Conservation (phyloP, 2,113 vertebrate genomes). For the Aegithalos caudatus region DNA sequence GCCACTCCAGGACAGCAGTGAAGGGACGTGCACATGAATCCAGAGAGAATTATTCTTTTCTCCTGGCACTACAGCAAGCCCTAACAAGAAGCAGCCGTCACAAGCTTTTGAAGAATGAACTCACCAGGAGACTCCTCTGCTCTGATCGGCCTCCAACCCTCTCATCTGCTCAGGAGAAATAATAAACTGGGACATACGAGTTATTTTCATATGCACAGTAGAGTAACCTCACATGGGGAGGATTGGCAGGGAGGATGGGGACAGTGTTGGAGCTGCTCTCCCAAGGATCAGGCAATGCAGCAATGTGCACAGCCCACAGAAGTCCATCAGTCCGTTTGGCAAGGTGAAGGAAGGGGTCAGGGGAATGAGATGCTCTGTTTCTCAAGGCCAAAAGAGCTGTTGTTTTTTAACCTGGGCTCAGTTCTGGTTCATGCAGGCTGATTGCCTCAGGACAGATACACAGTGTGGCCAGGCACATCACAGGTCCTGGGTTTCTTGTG, state of each 20-base stretch:
- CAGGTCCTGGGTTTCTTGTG: not conserved
- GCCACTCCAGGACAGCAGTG: not conserved
- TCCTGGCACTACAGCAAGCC: conserved; percentile 11
- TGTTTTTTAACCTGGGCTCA: not conserved
- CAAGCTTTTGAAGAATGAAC: conserved; percentile 39
- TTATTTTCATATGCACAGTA: not conserved
- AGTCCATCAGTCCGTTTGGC: not conserved
- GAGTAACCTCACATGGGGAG: conserved; percentile 3
- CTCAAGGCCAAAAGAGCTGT: not conserved
- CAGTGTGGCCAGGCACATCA: accelerated
- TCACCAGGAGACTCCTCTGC: conserved; percentile 27
- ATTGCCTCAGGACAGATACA: not conserved
- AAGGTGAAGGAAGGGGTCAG: not conserved
- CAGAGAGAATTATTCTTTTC: not conserved
- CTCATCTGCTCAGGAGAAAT: conserved; percentile 43
- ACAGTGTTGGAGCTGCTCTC: not conserved
- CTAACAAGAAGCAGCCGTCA: conserved; percentile 42
- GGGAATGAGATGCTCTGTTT: not conserved
- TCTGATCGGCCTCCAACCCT: conserved; percentile 50
- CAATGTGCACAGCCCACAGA: not conserved
- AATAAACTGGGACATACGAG: not conserved
- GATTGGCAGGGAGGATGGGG: not conserved
- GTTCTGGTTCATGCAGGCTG: not conserved
- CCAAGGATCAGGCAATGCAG: not conserved
- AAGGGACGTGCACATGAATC: not conserved